These are phyloP conservation scores for Euplagia quadripunctaria DNA, from an alignment of 2,888 invertebrate species.

Conservation along the genomic window DNA sequence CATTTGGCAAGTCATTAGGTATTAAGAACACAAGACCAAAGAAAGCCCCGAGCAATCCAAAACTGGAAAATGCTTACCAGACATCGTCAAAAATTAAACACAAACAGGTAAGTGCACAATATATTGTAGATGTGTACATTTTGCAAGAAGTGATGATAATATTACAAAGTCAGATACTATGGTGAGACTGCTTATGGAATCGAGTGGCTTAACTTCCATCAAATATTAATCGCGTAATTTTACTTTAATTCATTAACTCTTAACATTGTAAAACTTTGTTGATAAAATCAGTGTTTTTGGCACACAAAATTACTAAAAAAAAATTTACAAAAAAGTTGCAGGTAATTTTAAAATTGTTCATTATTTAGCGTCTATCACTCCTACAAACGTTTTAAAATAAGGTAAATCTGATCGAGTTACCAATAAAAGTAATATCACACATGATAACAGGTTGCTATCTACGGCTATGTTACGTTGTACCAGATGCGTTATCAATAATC, in stretches of 20 bases:
- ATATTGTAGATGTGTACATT: background rate
- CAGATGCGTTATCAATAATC: conserved; percentile 10
- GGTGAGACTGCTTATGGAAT: background rate
- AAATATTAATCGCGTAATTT: background rate
- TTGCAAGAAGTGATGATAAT: background rate
- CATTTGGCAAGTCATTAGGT: conserved; percentile 93
- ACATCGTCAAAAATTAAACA: conserved; percentile 91
- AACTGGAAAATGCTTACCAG: conserved; percentile 93
- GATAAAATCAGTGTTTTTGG: background rate
- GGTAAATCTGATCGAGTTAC: background rate
- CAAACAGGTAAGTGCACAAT: conserved; percentile 89
- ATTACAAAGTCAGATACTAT: background rate
- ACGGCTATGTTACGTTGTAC: conserved; percentile 5
- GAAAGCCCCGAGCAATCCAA: conserved; percentile 90
- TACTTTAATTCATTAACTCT: background rate
- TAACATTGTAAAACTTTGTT: background rate
- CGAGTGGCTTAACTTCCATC: background rate
- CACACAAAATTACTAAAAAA: background rate
- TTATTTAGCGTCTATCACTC: background rate
- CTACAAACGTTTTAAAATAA: background rate
- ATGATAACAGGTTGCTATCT: conserved; percentile 9
- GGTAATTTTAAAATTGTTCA: background rate
- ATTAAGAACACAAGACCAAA: conserved; percentile 93
- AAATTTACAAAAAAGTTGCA: background rate
- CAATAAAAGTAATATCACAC: background rate